These are phyloP conservation scores for Sakesphorus luctuosus DNA, from an alignment of 2,113 vertebrate genomes.

Conservation along the genomic window DNA sequence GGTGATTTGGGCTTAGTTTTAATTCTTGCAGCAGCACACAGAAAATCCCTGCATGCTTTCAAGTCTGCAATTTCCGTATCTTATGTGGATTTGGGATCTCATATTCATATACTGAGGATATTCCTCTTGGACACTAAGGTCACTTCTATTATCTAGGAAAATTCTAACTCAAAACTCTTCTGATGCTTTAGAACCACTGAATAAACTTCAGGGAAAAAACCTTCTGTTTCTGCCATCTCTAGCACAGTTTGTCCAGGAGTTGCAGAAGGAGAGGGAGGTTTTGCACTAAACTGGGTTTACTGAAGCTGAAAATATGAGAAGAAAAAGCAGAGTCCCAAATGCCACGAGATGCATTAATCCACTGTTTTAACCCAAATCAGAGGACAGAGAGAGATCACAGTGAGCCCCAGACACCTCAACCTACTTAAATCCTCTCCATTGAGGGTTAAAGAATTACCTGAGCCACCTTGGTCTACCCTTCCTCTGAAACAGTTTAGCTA, in stretches of 20 bases:
- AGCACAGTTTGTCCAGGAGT: background rate
- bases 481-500: accelerated
- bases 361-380: background rate
- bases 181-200: background rate
- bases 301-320: accelerated
- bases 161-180: background rate
- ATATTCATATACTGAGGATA: background rate
- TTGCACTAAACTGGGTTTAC: background rate
- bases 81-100: background rate
- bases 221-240: background rate
- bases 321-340: background rate
- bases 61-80: accelerated
- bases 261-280: background rate
- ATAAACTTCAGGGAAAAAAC: background rate
- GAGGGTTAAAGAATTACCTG: background rate
- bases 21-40: background rate
- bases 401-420: background rate
- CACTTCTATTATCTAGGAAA: background rate
- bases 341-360: background rate
- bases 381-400: background rate
- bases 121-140: background rate
- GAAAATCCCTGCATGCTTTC: background rate
- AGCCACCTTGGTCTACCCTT: background rate
- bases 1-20: background rate
- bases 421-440: background rate